phyloP scores from a whole-genome alignment of 2,797 vertebrate genomes.

The Ispidina picta region DNA sequence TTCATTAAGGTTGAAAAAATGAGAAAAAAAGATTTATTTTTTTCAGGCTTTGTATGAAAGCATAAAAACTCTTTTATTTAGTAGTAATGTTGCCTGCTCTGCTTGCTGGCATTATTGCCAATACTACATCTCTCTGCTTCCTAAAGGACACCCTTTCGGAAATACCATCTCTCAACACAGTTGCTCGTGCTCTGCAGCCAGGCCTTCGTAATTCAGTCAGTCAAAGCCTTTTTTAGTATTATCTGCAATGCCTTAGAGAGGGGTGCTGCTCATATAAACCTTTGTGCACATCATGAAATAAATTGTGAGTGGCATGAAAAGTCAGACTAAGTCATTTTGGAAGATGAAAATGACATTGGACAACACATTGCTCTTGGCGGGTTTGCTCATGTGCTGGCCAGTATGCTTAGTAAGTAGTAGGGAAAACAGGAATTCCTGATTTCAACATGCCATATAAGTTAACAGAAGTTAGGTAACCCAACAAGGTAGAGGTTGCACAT shows the following conservation, averaged over 20 bases:
- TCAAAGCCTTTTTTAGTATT: neutral
- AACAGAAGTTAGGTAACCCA: neutral
- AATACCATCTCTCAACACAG: neutral
- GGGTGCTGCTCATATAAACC: neutral
- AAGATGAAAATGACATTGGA: slow-evolving; percentile 16
- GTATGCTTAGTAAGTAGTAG: neutral
- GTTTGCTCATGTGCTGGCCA: slow-evolving; percentile 8
- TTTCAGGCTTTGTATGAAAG: neutral
- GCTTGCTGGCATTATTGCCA: neutral
- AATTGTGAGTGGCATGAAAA: slow-evolving; percentile 47
- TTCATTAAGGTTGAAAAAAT: slow-evolving; percentile 11
- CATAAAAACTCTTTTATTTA: neutral
- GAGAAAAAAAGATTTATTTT: neutral
- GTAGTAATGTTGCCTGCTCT: neutral
- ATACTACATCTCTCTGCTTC: neutral
- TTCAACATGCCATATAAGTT: neutral
- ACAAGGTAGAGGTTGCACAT: neutral
- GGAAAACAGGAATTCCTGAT: neutral
- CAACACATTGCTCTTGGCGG: neutral
- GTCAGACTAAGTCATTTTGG: slow-evolving; percentile 36
- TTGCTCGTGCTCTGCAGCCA: neutral
- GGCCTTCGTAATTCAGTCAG: neutral
- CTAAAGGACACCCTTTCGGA: neutral
- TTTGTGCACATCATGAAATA: neutral
- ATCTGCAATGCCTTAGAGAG: neutral